Conservation (phyloP, 2,113 vertebrate species). For the Leptodactylus fuscus region DNA sequence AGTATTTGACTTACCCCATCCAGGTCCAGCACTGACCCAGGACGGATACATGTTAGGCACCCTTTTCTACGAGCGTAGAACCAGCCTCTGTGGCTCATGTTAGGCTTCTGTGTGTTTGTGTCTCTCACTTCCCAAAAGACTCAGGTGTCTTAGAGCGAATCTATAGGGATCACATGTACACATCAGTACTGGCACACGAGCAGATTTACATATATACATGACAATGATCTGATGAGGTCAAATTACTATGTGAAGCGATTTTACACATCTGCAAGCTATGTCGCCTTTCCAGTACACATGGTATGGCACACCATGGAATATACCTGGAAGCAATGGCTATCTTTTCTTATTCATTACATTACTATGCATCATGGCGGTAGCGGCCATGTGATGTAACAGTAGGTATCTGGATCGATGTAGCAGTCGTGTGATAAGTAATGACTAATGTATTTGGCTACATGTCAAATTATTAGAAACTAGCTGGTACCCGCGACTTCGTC, state of each 20-base stretch:
- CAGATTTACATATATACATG: not conserved
- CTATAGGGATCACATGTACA: not conserved
- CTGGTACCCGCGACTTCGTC: no score
- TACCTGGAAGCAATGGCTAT: not conserved
- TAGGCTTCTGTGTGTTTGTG: not conserved
- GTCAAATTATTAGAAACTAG: not conserved
- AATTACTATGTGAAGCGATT: not conserved
- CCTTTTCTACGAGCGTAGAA: not conserved
- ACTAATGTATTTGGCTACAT: not conserved
- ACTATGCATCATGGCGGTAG: not conserved
- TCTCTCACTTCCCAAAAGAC: not conserved
- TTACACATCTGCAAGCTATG: conserved; percentile 2
- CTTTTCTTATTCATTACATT: not conserved
- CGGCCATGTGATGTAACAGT: not conserved
- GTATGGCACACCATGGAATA: not conserved
- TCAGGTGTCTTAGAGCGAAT: not conserved
- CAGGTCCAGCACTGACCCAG: not conserved
- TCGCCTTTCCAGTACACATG: not conserved
- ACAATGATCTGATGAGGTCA: not conserved
- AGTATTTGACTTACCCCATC: not conserved
- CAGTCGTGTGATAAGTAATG: not conserved
- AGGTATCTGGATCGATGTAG: not conserved
- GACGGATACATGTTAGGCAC: not conserved
- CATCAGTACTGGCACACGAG: not conserved
- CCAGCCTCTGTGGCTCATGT: not conserved